Base-by-base conservation (phyloP, 1,140 invertebrate genomes). In the Mamestra configurata region DNA sequence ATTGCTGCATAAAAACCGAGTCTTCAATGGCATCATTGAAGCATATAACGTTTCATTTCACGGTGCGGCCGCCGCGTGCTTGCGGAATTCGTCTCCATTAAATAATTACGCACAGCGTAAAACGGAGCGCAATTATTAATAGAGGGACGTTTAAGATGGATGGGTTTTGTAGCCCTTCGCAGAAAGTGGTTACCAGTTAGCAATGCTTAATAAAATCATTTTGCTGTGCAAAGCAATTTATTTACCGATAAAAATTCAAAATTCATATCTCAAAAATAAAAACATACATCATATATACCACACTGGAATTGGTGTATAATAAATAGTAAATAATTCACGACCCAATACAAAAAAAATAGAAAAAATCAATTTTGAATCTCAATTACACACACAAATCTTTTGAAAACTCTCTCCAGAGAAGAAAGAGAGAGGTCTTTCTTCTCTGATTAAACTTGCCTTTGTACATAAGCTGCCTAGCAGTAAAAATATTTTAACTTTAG, bases 41-140 rank as follows among this genome's bases (percentile, higher is more conserved):
- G 82, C 86, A 85, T 89, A 78, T 89, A 89, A 91, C 89, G 82
- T 84, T 84, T 85, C 85, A 91, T 93, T 92, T 92, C 86, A 91
- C 88, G 90, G 81, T 73, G 83, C 78, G 66, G 72, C 73, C 76
- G 80, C 76, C 81, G 82, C 83, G 84, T 84, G 88, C 83, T 80
- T 87, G 86, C 91, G 89, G 91, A 88, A 85, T 91, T 91, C 86
- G 80, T 89, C 86, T 89, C 87, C 88, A 93, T 93, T 92, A 88
- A 93, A 90, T 90, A 89, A 91, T 92, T 90, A 90, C 87, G 83
- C 79, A 83, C 77, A 79, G 82, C 78, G 79, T 87, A 88, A 86
- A 84, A 82, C 79, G 82, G 83, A 76, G 55, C 75, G 77, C 72
- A 64, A 73, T 79, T 79, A 77, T 43, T 77, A 77, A 68, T 68